Evolutionary conservation across 2,888 invertebrate genomes (phyloP), one percentile per base, ranked within the genome.

Genomic region (Cistogaster globosa): DNA sequence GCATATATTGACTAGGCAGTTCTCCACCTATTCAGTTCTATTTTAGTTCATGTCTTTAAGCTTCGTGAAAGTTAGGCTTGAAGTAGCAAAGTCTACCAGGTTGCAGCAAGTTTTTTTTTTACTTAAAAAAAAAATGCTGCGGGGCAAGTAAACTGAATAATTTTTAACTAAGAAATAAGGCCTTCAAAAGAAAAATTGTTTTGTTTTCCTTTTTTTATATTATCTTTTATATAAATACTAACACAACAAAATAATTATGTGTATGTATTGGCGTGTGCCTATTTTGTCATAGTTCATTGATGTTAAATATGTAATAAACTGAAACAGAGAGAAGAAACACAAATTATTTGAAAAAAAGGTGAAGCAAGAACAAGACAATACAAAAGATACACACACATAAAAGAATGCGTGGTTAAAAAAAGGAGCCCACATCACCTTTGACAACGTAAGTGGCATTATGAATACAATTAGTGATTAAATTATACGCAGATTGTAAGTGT

Each of bases 211-310:
- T 8, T 32, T 32, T 8, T 32, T 32, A 32, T 32, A 32, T 5
- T 0, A 32, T 32, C 32, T 32, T 32, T 32, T 32, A 32, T 5
- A 32, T 32, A 32, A 32, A 32, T 32, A 32, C 32, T 32, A 53
- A 62, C 26, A 26, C 12, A 22, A 55, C 20, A 55, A 38, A 74
- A 74, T 53, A 26, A 53, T 55, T 12, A 55, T 32, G 6, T 11
- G 20, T 57, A 36, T 63, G 18, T 55, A 74, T 62, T 55, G 63
- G 72, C 77, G 74, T 45, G 77, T 78, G 77, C 65, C 69, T 78
- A 68, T 51, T 69, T 67, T 74, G 68, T 69, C 57, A 45, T 74
- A 63, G 65, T 78, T 82, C 60, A 78, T 58, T 81, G 74, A 81
- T 58, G 51, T 58, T 45, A 42, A 72, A 68, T 62, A 84, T 76